Percentiles rank a stretch among this genome's conserved stretches.
phyloP scores from a whole-genome alignment of 92 coral and sea anemone genomes.

The Parazoanthus atlanticus region DNA sequence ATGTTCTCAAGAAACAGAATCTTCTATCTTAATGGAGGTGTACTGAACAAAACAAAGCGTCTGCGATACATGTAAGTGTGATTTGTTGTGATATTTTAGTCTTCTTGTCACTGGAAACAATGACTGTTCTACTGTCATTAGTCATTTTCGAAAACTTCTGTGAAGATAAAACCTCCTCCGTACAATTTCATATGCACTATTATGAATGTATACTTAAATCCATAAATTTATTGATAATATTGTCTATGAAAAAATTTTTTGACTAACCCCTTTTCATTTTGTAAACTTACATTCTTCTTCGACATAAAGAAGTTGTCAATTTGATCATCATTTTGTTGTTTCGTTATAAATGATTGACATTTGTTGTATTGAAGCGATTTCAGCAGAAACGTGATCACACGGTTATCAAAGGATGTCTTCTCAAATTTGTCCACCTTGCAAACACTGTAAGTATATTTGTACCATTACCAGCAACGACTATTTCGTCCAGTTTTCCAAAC shows the following conservation, averaged over 20 bases:
- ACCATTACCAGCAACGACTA: neutral
- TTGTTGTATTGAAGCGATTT: constrained; percentile 56
- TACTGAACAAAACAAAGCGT: constrained; percentile 34
- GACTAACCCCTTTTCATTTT: too few relatives aligned
- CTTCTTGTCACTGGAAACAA: too few relatives aligned
- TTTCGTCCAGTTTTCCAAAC: neutral
- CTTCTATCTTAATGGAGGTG: constrained; percentile 38
- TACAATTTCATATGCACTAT: neutral
- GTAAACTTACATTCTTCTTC: neutral
- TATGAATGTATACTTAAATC: too few relatives aligned
- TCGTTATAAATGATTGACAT: too few relatives aligned
- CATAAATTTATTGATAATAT: too few relatives aligned
- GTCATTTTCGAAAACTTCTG: neutral
- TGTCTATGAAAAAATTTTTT: too few relatives aligned
- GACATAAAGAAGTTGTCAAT: neutral
- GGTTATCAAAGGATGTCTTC: constrained; percentile 35
- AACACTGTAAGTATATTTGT: constrained; percentile 10
- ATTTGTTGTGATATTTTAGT: neutral
- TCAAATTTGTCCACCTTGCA: constrained; percentile 19
- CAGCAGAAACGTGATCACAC: constrained; percentile 58
- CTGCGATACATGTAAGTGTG: constrained; percentile 60
- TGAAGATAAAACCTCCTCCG: neutral
- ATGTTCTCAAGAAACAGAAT: constrained; percentile 54
- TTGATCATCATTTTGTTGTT: neutral
- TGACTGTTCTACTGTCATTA: neutral